Evolutionary conservation across 2,888 invertebrate genomes (phyloP).

Genomic region (Strigamia crassipes): DNA sequence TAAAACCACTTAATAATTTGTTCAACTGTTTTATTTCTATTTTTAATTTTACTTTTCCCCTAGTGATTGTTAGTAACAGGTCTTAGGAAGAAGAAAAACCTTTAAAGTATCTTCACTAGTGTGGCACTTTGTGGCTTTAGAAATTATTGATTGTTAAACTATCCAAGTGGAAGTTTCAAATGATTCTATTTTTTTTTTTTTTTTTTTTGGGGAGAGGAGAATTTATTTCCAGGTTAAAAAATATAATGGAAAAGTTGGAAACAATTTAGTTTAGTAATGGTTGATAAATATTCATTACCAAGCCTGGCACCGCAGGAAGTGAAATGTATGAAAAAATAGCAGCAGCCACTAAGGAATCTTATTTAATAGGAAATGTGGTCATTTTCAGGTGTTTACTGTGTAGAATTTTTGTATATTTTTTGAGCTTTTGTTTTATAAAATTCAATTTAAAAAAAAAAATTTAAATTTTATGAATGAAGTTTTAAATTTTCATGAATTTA

Average conservation of each 20-base stretch:
- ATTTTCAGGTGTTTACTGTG: too few relatives aligned
- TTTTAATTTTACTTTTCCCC: too few relatives aligned
- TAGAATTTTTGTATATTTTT: too few relatives aligned
- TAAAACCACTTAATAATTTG: too few relatives aligned
- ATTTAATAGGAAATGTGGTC: not conserved
- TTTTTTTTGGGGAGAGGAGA: not conserved
- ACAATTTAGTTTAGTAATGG: not conserved
- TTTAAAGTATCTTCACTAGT: not conserved
- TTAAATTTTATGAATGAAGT: too few relatives aligned
- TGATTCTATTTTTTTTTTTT: not conserved
- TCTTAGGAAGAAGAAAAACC: not conserved
- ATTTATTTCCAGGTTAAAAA: not conserved
- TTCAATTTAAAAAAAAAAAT: too few relatives aligned
- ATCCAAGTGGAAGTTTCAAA: not conserved
- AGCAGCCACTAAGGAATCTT: not conserved
- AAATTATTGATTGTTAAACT: not conserved
- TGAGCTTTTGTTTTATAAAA: too few relatives aligned
- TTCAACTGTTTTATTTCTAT: too few relatives aligned
- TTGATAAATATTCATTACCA: not conserved
- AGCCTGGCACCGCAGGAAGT: not conserved
- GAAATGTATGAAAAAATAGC: not conserved
- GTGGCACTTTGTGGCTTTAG: not conserved
- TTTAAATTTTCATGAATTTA: too few relatives aligned
- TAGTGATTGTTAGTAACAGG: too few relatives aligned
- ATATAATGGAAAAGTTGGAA: not conserved